A percentile compares a stretch with the other conserved stretches of the same genome.
Conservation (phyloP, 1,140 invertebrate species). For the Calephelis virginiensis region DNA sequence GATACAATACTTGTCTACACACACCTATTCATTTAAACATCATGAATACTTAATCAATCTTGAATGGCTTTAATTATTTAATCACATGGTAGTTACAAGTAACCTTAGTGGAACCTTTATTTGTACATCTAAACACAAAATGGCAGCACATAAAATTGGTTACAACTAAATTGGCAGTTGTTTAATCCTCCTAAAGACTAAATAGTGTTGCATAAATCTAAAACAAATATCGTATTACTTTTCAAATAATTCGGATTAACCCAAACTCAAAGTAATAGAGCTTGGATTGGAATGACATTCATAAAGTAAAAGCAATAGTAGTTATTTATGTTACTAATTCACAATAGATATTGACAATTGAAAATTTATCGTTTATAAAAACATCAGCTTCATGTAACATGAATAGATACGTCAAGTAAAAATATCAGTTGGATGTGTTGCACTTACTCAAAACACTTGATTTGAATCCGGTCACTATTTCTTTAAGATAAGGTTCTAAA, state of each 20-base stretch:
- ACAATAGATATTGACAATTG: constrained; percentile 56
- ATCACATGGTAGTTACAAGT: constrained; percentile 1
- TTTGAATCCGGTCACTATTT: background rate
- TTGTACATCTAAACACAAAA: background rate
- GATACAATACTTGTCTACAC: too few species aligned
- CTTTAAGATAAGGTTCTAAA: constrained; percentile 32
- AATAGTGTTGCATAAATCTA: constrained; percentile 14
- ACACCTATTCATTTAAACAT: background rate
- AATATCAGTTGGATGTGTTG: constrained; percentile 46
- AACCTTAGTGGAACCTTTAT: constrained; percentile 1
- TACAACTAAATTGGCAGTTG: constrained; percentile 10
- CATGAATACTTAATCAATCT: constrained; percentile 10
- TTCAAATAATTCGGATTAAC: background rate
- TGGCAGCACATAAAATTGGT: constrained; percentile 1
- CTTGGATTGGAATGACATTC: background rate
- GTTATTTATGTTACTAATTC: constrained; percentile 48
- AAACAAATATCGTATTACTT: background rate
- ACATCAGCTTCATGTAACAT: constrained; percentile 52
- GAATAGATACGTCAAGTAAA: constrained; percentile 64
- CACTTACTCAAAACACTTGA: constrained; percentile 22
- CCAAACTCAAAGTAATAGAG: background rate
- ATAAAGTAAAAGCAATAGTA: constrained; percentile 15
- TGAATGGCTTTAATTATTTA: constrained; percentile 1
- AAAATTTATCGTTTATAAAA: constrained; percentile 70
- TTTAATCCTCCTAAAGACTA: constrained; percentile 6